A percentile compares a stretch with the other conserved stretches of the same genome.
Conservation (phyloP, 1,140 invertebrate genomes). For the Drosophila busckii region DNA sequence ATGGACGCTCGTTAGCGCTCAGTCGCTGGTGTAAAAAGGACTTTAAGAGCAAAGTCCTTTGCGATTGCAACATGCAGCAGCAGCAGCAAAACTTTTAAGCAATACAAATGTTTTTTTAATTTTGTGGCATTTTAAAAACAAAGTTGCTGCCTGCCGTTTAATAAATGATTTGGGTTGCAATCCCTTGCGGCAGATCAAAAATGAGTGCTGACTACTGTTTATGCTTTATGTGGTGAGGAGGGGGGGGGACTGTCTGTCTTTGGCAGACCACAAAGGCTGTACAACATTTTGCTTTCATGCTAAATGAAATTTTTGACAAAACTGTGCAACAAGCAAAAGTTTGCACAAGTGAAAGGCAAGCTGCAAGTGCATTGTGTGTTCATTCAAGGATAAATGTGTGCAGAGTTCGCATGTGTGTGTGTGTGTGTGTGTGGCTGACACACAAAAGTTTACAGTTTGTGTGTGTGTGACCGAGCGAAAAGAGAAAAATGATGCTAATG, state of each 20-base stretch:
- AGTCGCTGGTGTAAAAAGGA: conserved; percentile 10
- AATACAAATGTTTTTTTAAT: conserved; percentile 77
- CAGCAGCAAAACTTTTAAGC: conserved; percentile 41
- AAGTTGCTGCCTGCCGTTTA: conserved; percentile 24
- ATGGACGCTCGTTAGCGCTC: conserved; percentile 74
- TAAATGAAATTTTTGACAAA: conserved; percentile 34
- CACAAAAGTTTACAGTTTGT: too few relatives aligned
- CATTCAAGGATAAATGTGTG: conserved; percentile 5
- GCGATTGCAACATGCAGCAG: conserved; percentile 8
- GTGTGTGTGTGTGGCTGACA: too few relatives aligned
- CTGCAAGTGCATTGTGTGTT: not conserved
- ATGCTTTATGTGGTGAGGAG: too few relatives aligned
- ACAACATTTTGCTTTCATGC: conserved; percentile 15
- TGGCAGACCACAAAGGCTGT: conserved; percentile 12
- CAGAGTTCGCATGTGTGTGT: too few relatives aligned
- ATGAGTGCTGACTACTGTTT: too few relatives aligned
- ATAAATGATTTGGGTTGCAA: conserved; percentile 45
- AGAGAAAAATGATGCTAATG: too few relatives aligned
- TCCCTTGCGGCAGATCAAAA: too few relatives aligned
- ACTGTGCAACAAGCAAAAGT: conserved; percentile 8
- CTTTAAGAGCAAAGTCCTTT: not conserved
- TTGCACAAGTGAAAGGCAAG: conserved; percentile 12
- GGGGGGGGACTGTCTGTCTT: too few relatives aligned
- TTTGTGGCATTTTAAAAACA: conserved; percentile 43
- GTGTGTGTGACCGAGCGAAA: too few relatives aligned